Evolutionary conservation across 2,113 vertebrate genomes (phyloP), one percentile per base, ranked within the genome.

Genomic region (Heterochromis multidens): DNA sequence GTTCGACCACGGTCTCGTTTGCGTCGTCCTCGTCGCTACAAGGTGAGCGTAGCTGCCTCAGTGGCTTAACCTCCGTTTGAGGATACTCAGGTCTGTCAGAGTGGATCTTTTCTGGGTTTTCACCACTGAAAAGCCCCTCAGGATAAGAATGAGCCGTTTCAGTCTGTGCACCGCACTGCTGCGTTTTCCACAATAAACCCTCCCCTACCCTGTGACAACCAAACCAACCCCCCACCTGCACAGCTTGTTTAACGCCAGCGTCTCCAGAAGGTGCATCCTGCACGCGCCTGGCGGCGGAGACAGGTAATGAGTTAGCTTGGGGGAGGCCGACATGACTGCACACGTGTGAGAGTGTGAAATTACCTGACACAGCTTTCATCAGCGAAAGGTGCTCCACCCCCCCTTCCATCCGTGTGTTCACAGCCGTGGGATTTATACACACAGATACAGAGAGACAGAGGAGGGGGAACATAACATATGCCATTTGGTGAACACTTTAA

Each of bases 221-320:
- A 65, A 14, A 65, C 57, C 76, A 65, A 63, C 65, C 57, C 86
- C 33, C 83, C 74, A 87, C 87, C 93, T 87, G 91, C 87, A 81
- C 87, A 89, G 91, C 90, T 89, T 92, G 90, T 93, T 94, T 93
- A 95, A 90, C 83, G 82, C 72, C 87, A 83, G 86, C 31, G 77
- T 82, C 89, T 94, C 90, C 94, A 94, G 93, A 91, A 95, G 93
- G 93, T 93, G 82, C 72, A 61, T 92, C 89, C 80, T 74, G 80
- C 25, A 62, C 6, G 7, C 46, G 10, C 89, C 77, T 62, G 70
- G 67, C 29, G 80, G 85, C 80, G 58, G 70, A 82, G 87, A 89
- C 95, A 95, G 96, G 96, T 96, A 95, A 95, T 94, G 91, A 93
- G 92, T 93, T 93, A 17, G 92, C 94, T 93, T 31, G 77, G 60